Conservation (phyloP, 2,888 invertebrate genomes). For the Imbricaverruca yamaguchii region DNA sequence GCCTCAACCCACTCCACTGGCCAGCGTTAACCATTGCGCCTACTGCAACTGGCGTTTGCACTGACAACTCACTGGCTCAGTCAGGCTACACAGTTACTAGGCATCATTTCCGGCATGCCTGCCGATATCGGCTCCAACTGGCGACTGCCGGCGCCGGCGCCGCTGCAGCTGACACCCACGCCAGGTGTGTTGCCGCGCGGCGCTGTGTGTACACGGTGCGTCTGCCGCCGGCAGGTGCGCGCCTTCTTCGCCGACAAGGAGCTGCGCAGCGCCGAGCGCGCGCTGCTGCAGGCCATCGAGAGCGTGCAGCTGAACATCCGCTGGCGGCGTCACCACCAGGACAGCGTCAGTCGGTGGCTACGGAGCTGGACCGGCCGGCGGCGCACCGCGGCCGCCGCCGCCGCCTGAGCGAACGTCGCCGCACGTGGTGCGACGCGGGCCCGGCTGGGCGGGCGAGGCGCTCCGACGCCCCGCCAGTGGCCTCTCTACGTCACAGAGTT, state of each 20-base stretch:
- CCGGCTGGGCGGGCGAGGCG: background rate
- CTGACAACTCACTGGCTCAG: too few species aligned
- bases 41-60: too few species aligned
- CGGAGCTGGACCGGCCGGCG: conserved; percentile 26
- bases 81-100: too few species aligned
- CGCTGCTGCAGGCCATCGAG: conserved; percentile 66
- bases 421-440: background rate
- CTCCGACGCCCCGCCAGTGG: background rate
- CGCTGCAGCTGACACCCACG: too few species aligned
- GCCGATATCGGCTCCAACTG: too few species aligned
- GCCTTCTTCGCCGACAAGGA: conserved; percentile 51
- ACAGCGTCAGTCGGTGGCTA: conserved; percentile 50
- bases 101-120: too few species aligned
- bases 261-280: conserved; percentile 52
- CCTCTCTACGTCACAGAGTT: too few species aligned
- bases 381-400: background rate
- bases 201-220: too few species aligned
- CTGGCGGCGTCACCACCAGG: conserved; percentile 59
- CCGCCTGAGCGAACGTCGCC: background rate
- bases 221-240: conserved; percentile 49
- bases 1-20: too few species aligned
- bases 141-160: too few species aligned
- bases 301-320: conserved; percentile 71
- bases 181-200: too few species aligned
- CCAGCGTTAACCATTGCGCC: too few species aligned